These are phyloP conservation scores for Thalassoma bifasciatum DNA, from an alignment of 2,113 vertebrate species.

Conservation along the genomic window DNA sequence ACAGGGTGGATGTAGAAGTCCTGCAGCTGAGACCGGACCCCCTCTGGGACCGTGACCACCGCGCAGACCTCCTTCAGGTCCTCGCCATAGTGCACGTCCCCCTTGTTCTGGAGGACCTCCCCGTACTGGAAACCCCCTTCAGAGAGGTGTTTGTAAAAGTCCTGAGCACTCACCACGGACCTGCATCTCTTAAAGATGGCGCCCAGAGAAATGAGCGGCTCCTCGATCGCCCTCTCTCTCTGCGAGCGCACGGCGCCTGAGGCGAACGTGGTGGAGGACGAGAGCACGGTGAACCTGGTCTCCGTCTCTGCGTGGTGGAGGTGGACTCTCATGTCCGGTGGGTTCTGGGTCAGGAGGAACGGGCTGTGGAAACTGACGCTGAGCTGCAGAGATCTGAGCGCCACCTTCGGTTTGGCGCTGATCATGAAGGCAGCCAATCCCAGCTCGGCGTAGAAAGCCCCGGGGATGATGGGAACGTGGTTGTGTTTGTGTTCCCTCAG, in stretches of 20 bases:
- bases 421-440: conserved; percentile 83
- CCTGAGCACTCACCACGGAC: conserved; percentile 72
- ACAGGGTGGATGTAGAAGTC: conserved; percentile 87
- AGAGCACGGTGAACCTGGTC: conserved; percentile 81
- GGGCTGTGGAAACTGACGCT: conserved; percentile 83
- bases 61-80: conserved; percentile 85
- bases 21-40: conserved; percentile 77
- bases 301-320: conserved; percentile 63
- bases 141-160: conserved; percentile 83
- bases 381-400: conserved; percentile 80
- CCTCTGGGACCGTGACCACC: conserved; percentile 79
- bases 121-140: conserved; percentile 86
- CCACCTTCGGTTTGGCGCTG: conserved; percentile 79
- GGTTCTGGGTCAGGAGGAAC: conserved; percentile 78
- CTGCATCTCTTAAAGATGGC: conserved; percentile 83
- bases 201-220: conserved; percentile 79
- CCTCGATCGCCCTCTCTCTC: conserved; percentile 70
- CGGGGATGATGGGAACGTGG: conserved; percentile 83
- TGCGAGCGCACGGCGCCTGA: conserved; percentile 79
- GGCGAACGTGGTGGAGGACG: conserved; percentile 80
- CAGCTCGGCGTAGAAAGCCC: conserved; percentile 86
- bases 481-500: conserved; percentile 86
- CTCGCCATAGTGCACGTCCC: conserved; percentile 82
- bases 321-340: conserved; percentile 81
- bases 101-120: conserved; percentile 81